Evolutionary conservation across 2,888 invertebrate genomes (phyloP).

Genomic region (Ornithoptera alexandrae): DNA sequence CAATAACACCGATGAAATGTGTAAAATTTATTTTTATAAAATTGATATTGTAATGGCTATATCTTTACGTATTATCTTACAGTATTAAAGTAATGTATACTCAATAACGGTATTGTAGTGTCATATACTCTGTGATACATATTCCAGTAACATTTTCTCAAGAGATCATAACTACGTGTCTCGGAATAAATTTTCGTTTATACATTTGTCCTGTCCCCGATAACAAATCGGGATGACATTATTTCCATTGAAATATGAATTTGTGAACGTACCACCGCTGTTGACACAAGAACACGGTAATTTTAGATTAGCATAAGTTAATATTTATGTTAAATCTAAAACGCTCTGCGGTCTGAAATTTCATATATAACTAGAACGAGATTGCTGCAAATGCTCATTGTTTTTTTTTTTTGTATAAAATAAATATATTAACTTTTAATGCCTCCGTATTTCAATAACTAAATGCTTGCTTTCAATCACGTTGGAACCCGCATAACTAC

Average conservation of each 20-base stretch:
- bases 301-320: too few species aligned
- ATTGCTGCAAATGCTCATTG: too few species aligned
- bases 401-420: too few species aligned
- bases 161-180: constrained; percentile 10
- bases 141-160: constrained; percentile 8
- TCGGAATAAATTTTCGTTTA: constrained; percentile 23
- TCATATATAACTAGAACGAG: too few species aligned
- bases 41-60: neutral
- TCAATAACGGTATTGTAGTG: neutral
- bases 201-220: constrained; percentile 10
- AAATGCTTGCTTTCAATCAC: too few species aligned
- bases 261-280: neutral
- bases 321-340: too few species aligned
- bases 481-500: too few species aligned
- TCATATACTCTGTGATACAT: neutral
- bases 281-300: too few species aligned
- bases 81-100: neutral
- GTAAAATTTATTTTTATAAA: neutral
- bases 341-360: too few species aligned
- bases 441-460: too few species aligned
- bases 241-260: constrained; percentile 13
- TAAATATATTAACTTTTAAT: too few species aligned
- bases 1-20: too few species aligned
- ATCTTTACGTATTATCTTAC: neutral
- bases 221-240: constrained; percentile 6